Evolutionary conservation across 2,888 invertebrate genomes (phyloP).

Genomic region (Ichneumoninae sp.): DNA sequence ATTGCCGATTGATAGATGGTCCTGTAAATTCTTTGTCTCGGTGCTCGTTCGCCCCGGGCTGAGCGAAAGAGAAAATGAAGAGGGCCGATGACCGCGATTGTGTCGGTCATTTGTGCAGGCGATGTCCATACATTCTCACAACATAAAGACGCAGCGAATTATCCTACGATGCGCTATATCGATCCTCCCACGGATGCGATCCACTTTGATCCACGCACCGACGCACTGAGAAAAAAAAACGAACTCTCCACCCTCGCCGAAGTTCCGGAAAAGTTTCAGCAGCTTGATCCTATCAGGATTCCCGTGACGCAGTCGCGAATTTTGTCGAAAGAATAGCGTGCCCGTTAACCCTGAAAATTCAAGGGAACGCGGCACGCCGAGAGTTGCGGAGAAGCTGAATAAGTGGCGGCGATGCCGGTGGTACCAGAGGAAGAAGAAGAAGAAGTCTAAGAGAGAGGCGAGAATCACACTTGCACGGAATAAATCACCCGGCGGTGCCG

Average conservation of each 20-base stretch:
- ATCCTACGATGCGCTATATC: conserved; percentile 47
- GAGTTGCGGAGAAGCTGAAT: conserved; percentile 51
- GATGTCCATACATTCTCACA: conserved; percentile 49
- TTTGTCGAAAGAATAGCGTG: conserved; percentile 60
- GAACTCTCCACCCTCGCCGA: conserved; percentile 19
- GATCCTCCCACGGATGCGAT: conserved; percentile 31
- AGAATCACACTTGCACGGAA: conserved; percentile 69
- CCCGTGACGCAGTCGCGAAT: conserved; percentile 42
- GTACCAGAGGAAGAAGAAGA: conserved; percentile 41
- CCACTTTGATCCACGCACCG: background rate
- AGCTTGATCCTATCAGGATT: conserved; percentile 39
- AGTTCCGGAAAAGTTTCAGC: conserved; percentile 10
- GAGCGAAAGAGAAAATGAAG: conserved; percentile 16
- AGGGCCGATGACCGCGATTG: conserved; percentile 8
- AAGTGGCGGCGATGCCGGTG: conserved; percentile 46
- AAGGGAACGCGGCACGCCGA: conserved; percentile 34
- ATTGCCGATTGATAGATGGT: conserved; percentile 63
- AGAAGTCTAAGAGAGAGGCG: conserved; percentile 59
- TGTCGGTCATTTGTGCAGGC: conserved; percentile 18
- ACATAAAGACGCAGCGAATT: conserved; percentile 36
- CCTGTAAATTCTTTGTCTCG: conserved; percentile 51
- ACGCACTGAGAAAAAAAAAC: conserved; percentile 34
- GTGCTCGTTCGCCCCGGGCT: conserved; percentile 34
- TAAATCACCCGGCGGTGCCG: conserved; percentile 68
- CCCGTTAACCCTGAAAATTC: conserved; percentile 66